Conservation (phyloP, 1,140 invertebrate genomes). For the Olivierus martensii region DNA sequence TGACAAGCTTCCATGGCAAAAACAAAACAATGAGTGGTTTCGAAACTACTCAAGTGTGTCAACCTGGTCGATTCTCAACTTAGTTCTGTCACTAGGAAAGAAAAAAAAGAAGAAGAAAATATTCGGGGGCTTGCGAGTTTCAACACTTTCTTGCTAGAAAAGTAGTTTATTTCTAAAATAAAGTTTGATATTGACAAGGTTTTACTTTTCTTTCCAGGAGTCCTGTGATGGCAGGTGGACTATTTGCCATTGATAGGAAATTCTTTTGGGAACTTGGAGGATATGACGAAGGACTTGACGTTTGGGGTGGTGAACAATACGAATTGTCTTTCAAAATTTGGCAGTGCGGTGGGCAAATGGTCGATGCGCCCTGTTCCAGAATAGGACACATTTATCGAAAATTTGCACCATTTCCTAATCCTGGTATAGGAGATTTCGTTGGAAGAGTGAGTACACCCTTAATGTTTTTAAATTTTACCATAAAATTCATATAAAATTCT, state of each 20-base stretch:
- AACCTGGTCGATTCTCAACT: no score
- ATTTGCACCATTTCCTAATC: conserved; percentile 55
- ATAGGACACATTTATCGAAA: conserved; percentile 46
- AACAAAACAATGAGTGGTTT: no score
- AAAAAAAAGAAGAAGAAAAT: no score
- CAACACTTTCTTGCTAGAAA: no score
- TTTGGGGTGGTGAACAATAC: conserved; percentile 39
- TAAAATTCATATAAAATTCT: no score
- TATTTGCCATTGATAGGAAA: conserved; percentile 46
- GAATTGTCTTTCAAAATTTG: conserved; percentile 30
- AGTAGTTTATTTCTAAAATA: no score
- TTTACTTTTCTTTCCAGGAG: conserved; percentile 30
- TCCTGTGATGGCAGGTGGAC: conserved; percentile 53
- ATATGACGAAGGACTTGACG: conserved; percentile 49
- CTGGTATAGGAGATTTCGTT: conserved; percentile 78
- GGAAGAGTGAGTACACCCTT: conserved; percentile 43
- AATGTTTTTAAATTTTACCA: no score
- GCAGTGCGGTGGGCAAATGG: conserved; percentile 38
- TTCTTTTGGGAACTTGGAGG: conserved; percentile 51
- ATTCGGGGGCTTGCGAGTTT: no score
- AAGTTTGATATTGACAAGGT: neutral
- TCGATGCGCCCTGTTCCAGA: conserved; percentile 38
- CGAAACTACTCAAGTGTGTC: no score
- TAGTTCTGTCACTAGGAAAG: no score
- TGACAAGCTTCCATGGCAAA: no score